phyloP scores from a whole-genome alignment of 1,140 invertebrate genomes.

The Phenacoccus solenopsis region DNA sequence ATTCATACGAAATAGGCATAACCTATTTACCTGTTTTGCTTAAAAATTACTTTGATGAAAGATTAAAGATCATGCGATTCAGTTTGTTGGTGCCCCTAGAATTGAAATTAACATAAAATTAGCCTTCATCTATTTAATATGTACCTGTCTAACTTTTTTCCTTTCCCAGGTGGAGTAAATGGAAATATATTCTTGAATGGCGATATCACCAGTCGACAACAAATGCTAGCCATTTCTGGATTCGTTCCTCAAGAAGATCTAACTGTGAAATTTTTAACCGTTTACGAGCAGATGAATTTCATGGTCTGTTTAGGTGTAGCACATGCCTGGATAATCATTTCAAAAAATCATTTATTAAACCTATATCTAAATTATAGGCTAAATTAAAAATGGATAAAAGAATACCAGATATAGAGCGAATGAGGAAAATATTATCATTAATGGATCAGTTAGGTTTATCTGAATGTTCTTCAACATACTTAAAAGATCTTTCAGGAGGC shows the following conservation, averaged over 20 bases:
- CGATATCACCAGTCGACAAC: constrained; percentile 40
- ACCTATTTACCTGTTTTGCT: not conserved
- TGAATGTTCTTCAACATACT: constrained; percentile 66
- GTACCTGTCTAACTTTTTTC: not conserved
- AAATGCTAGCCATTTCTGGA: constrained; percentile 53
- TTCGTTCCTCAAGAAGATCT: constrained; percentile 60
- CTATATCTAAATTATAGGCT: constrained; percentile 24
- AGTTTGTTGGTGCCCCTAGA: not conserved
- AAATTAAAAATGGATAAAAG: constrained; percentile 34
- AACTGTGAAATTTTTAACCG: constrained; percentile 50
- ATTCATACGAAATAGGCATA: not conserved
- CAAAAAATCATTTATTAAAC: no score
- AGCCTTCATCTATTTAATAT: constrained; percentile 17
- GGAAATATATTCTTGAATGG: constrained; percentile 56
- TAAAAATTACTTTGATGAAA: not conserved
- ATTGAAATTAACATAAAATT: constrained; percentile 1
- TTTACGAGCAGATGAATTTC: constrained; percentile 57
- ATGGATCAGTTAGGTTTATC: constrained; percentile 57
- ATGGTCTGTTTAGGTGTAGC: constrained; percentile 40
- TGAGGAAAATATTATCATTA: constrained; percentile 31
- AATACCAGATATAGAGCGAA: constrained; percentile 26
- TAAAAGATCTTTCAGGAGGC: constrained; percentile 75
- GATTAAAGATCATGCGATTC: no score
- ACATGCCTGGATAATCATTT: not conserved
- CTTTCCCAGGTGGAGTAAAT: constrained; percentile 36